Percentiles rank a stretch among this genome's conserved stretches.
phyloP scores from a whole-genome alignment of 2,888 invertebrate species.

The Morpho deidamia region DNA sequence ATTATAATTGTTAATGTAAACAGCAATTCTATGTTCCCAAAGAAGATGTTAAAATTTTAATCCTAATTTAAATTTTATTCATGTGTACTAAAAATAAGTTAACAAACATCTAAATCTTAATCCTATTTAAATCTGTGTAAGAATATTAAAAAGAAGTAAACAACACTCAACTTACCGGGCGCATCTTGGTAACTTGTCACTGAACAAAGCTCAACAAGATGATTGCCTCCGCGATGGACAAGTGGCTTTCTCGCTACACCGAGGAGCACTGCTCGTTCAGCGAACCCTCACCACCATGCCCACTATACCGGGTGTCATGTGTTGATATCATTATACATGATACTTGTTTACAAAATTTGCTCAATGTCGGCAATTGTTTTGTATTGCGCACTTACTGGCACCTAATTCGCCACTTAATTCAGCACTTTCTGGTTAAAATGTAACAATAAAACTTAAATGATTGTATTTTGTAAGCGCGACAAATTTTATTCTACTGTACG shows the following conservation, averaged over 20 bases:
- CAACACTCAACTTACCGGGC: slow-evolving; percentile 61
- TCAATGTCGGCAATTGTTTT: slow-evolving; percentile 23
- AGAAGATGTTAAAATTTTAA: no score
- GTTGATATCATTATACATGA: slow-evolving; percentile 29
- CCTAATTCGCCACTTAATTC: no score
- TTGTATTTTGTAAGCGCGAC: no score
- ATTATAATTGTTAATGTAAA: no score
- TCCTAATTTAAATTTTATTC: no score
- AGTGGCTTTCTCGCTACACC: slow-evolving; percentile 39
- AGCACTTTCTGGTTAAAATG: no score
- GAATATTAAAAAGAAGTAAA: slow-evolving; percentile 17
- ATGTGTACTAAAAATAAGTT: no score
- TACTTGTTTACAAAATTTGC: slow-evolving; percentile 34
- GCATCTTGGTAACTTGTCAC: slow-evolving; percentile 46
- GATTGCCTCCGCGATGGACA: slow-evolving; percentile 44
- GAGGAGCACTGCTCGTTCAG: slow-evolving; percentile 32
- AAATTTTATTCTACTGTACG: no score
- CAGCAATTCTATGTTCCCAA: no score
- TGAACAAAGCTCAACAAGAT: slow-evolving; percentile 27
- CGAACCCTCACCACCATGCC: slow-evolving; percentile 26
- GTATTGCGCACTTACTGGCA: slow-evolving; percentile 6
- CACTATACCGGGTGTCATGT: slow-evolving; percentile 27
- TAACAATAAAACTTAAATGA: no score
- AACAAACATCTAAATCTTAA: no score
- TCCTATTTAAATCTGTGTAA: background rate